These are phyloP conservation scores for Heliconius himera DNA, from an alignment of 1,140 invertebrate species.

Conservation along the genomic window DNA sequence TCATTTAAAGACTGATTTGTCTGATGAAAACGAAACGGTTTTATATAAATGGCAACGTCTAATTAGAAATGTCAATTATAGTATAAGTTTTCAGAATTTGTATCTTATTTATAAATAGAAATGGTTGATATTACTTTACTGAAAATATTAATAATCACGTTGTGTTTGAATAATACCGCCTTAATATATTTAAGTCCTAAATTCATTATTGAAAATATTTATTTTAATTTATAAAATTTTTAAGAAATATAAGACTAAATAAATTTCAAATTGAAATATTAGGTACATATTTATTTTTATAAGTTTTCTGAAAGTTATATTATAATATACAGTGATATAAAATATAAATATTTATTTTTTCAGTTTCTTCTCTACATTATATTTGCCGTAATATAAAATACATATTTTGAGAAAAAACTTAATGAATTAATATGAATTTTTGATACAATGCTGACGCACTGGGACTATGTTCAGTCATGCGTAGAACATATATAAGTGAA, in stretches of 20 bases:
- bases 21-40: constrained; percentile 30
- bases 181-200: not conserved
- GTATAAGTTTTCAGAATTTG: not conserved
- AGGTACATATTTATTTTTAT: too few relatives aligned
- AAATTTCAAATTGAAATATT: too few relatives aligned
- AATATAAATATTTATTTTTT: too few relatives aligned
- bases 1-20: too few relatives aligned
- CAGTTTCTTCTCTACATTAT: too few relatives aligned
- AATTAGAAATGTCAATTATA: constrained; percentile 10
- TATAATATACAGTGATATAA: too few relatives aligned
- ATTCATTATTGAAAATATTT: not conserved
- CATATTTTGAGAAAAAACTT: not conserved
- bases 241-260: too few relatives aligned
- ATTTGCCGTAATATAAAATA: not conserved
- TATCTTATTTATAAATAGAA: not conserved
- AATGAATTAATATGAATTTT: not conserved
- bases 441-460: constrained; percentile 2
- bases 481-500: not conserved
- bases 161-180: not conserved
- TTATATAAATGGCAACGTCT: constrained; percentile 37
- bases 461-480: not conserved
- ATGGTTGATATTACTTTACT: not conserved
- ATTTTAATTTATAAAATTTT: not conserved
- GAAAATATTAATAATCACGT: not conserved
- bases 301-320: too few relatives aligned